A percentile compares a stretch with the other conserved stretches of the same genome.
Evolutionary conservation across 2,888 invertebrate species (phyloP).

Genomic region (Acanthacorydalis orientalis): DNA sequence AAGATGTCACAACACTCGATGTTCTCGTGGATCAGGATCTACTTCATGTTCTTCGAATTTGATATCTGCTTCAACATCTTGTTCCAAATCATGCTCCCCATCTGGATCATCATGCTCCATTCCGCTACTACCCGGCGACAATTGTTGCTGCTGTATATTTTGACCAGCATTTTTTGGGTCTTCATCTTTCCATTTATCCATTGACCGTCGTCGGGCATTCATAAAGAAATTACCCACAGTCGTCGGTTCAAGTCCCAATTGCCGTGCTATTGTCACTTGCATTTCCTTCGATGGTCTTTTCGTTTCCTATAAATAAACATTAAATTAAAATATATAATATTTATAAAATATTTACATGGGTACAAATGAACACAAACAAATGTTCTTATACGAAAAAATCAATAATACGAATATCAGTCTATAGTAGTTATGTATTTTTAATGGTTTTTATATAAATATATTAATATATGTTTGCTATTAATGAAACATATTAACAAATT

Average conservation of each 20-base stretch:
- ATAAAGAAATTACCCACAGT: constrained; percentile 99
- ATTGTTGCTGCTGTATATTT: constrained; percentile 24
- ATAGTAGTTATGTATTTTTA: too few species aligned
- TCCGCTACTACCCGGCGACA: constrained; percentile 25
- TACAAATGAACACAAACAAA: too few species aligned
- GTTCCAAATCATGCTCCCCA: constrained; percentile 31
- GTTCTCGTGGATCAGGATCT: constrained; percentile 19
- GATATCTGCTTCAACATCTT: constrained; percentile 34
- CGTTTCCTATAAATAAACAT: constrained; percentile 49
- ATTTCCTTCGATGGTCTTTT: constrained; percentile 98
- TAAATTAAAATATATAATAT: too few species aligned
- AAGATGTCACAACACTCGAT: constrained; percentile 35
- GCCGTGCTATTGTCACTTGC: constrained; percentile 98
- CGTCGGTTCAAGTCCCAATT: constrained; percentile 89
- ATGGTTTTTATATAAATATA: too few species aligned
- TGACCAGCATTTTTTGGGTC: constrained; percentile 43
- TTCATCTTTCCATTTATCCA: constrained; percentile 98
- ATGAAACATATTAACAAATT: too few species aligned
- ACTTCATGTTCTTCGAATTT: constrained; percentile 18
- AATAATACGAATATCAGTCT: too few species aligned
- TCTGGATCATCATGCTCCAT: constrained; percentile 27
- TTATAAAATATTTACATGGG: too few species aligned
- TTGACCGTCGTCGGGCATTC: constrained; percentile 95
- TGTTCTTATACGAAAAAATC: too few species aligned
- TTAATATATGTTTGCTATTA: too few species aligned